Evolutionary conservation across 2,888 invertebrate species (phyloP).

Genomic region (Neoitamus cyanurus): DNA sequence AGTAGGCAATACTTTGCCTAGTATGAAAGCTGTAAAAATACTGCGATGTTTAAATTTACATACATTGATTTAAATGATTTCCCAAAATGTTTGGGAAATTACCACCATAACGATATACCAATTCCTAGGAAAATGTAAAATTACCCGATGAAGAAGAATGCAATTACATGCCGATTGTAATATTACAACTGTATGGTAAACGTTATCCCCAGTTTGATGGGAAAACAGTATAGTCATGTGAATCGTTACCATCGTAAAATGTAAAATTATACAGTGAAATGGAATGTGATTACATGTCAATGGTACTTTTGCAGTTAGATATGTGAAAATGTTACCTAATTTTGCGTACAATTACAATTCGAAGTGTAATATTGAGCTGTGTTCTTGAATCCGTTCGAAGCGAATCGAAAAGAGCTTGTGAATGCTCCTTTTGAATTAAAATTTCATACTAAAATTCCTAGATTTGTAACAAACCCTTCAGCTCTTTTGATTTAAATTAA

Average conservation of each 20-base stretch:
- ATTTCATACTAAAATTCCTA: no score
- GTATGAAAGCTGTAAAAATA: not conserved
- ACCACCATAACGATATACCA: not conserved
- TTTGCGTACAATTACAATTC: not conserved
- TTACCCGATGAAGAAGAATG: conserved; percentile 10
- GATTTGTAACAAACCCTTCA: no score
- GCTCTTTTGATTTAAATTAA: no score
- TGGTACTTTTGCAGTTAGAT: not conserved
- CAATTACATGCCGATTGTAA: not conserved
- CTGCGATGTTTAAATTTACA: not conserved
- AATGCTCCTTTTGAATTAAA: no score
- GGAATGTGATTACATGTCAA: not conserved
- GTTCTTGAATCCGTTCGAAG: not conserved
- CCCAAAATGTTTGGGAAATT: not conserved
- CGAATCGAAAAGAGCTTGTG: no score
- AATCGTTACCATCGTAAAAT: not conserved
- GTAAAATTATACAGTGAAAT: not conserved
- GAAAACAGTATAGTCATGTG: not conserved
- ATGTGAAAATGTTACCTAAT: not conserved
- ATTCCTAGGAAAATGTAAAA: not conserved
- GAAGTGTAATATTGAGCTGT: no score
- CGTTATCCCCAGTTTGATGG: not conserved
- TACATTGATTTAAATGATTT: not conserved
- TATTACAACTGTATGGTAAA: not conserved
- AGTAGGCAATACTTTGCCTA: conserved; percentile 2